phyloP scores from a whole-genome alignment of 1,140 invertebrate genomes.

The Drosophila setifemur region DNA sequence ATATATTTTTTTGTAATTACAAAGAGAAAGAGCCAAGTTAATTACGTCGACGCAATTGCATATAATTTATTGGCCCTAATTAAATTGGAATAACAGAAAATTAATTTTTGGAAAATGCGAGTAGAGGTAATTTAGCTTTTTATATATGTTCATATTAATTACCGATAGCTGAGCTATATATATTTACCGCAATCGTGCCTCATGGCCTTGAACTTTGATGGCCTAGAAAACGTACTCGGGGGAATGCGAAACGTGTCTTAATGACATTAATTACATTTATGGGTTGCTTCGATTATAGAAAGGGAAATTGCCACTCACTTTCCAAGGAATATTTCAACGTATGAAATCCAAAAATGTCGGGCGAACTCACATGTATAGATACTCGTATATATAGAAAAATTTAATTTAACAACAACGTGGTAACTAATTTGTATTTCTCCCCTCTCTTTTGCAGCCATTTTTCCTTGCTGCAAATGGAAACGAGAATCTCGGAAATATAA shows the following conservation, averaged over 20 bases:
- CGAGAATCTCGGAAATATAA: constrained; percentile 19
- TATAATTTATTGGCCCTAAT: too few species aligned
- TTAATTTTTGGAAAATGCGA: too few species aligned
- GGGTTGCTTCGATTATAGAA: background rate
- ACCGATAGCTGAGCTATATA: background rate
- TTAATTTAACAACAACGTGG: background rate
- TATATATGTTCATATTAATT: background rate
- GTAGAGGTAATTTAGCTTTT: background rate
- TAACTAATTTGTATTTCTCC: constrained; percentile 7
- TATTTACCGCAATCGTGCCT: background rate
- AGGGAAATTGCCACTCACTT: constrained; percentile 32
- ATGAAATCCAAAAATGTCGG: background rate
- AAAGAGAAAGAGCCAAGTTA: too few species aligned
- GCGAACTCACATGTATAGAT: background rate
- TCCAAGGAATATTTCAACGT: constrained; percentile 23
- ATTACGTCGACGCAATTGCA: too few species aligned
- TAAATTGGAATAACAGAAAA: too few species aligned
- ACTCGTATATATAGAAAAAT: background rate
- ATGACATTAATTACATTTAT: constrained; percentile 22
- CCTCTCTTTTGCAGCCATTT: constrained; percentile 22
- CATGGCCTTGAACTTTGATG: constrained; percentile 50
- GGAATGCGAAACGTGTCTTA: constrained; percentile 36
- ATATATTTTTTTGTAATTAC: too few species aligned
- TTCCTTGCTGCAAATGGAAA: constrained; percentile 8
- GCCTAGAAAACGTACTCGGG: constrained; percentile 12